These are phyloP conservation scores for Drosophila gaucha DNA, from an alignment of 2,888 invertebrate genomes.

Conservation along the genomic window DNA sequence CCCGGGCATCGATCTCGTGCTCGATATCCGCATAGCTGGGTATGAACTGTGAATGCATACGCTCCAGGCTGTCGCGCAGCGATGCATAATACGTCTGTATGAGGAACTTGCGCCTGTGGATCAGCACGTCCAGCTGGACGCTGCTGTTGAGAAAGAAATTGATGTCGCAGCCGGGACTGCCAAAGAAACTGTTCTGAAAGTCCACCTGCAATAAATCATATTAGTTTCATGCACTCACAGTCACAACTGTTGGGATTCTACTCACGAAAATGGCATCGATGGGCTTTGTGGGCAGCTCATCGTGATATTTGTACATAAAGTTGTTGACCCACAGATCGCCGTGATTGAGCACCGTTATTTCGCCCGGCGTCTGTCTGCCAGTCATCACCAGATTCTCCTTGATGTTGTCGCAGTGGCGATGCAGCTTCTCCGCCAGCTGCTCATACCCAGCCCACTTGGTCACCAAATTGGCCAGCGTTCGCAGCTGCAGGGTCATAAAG, in stretches of 20 bases:
- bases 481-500: constrained; percentile 77
- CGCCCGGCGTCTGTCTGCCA: constrained; percentile 71
- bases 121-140: constrained; percentile 81
- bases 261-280: constrained; percentile 85
- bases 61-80: constrained; percentile 70
- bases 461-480: constrained; percentile 83
- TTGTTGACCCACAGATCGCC: constrained; percentile 87
- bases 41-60: constrained; percentile 70
- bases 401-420: constrained; percentile 78
- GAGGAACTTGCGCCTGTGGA: constrained; percentile 77
- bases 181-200: constrained; percentile 83
- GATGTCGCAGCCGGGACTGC: constrained; percentile 84
- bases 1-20: constrained; percentile 75
- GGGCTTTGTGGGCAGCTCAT: constrained; percentile 76
- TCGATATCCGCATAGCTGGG: constrained; percentile 78
- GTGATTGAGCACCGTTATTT: constrained; percentile 86
- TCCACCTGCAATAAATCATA: too few relatives aligned
- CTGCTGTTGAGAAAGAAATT: constrained; percentile 85
- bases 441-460: constrained; percentile 85
- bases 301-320: constrained; percentile 85
- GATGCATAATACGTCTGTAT: constrained; percentile 80
- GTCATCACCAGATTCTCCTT: constrained; percentile 81
- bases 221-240: fast-evolving
- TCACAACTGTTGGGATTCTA: constrained; percentile 10
- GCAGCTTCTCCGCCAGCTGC: constrained; percentile 84